Evolutionary conservation across 2,888 invertebrate genomes (phyloP).

Genomic region (Ornithoptera priamus): DNA sequence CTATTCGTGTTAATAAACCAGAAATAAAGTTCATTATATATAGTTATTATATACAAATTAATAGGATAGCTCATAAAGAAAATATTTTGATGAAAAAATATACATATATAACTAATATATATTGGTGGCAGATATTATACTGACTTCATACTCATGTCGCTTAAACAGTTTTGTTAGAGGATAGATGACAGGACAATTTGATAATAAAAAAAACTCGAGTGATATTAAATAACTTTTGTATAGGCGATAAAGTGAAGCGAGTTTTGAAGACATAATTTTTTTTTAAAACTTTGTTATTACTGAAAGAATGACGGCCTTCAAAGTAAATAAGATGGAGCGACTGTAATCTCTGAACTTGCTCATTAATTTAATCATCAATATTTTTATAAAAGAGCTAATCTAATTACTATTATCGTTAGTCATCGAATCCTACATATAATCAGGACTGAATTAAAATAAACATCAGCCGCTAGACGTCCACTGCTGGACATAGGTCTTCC

Average conservation of each 20-base stretch:
- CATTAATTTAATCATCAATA: background rate
- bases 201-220: background rate
- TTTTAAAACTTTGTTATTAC: background rate
- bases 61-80: too few relatives aligned
- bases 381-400: background rate
- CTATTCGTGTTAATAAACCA: too few relatives aligned
- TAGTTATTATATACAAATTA: too few relatives aligned
- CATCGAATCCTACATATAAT: too few relatives aligned
- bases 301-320: background rate
- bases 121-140: background rate
- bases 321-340: background rate
- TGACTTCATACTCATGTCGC: background rate
- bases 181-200: background rate
- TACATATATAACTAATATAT: too few relatives aligned
- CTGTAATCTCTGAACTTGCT: background rate
- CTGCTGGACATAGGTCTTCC: too few relatives aligned
- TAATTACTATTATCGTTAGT: too few relatives aligned
- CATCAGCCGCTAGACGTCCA: too few relatives aligned
- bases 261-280: background rate
- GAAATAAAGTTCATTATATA: too few relatives aligned
- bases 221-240: background rate
- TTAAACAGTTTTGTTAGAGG: background rate
- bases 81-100: too few relatives aligned
- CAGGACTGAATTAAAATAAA: too few relatives aligned
- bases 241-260: background rate